Percentiles rank a stretch among this genome's conserved stretches.
Conservation (phyloP, 2,113 vertebrate genomes). For the Elachura formosa region DNA sequence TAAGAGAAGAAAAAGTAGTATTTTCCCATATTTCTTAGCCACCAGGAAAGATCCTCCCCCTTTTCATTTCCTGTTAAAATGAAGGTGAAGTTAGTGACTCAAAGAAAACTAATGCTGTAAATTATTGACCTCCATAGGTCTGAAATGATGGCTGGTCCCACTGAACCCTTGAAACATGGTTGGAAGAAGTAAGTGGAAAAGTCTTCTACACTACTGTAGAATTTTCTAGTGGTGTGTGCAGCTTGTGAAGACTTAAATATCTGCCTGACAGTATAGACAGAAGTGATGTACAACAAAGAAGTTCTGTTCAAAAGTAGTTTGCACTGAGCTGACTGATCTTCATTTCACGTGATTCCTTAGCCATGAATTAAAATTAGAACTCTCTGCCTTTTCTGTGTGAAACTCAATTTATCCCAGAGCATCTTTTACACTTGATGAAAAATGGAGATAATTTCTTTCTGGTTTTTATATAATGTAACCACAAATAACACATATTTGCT, state of each 20-base stretch:
- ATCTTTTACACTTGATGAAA: background rate
- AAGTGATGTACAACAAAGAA: background rate
- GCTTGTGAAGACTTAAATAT: background rate
- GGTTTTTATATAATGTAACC: background rate
- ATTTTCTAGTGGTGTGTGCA: background rate
- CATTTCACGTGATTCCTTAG: background rate
- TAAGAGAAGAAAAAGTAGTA: background rate
- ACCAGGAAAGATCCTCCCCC: background rate
- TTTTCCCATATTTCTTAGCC: background rate
- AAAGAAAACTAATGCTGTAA: constrained; percentile 27
- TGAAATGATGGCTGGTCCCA: constrained; percentile 41
- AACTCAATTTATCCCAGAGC: background rate
- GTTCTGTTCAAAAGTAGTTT: background rate
- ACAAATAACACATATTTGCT: background rate
- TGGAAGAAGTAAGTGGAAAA: constrained; percentile 50
- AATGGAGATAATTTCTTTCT: background rate
- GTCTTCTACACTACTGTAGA: constrained; percentile 21
- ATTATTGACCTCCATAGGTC: constrained; percentile 43
- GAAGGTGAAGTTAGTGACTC: background rate
- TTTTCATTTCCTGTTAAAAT: background rate
- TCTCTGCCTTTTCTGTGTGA: background rate
- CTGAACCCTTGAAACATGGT: constrained; percentile 34
- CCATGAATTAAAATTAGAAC: background rate
- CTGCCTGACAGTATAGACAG: background rate
- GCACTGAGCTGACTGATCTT: background rate